Conservation (phyloP, 2,113 vertebrate genomes). For the Sphyrna mokarran region DNA sequence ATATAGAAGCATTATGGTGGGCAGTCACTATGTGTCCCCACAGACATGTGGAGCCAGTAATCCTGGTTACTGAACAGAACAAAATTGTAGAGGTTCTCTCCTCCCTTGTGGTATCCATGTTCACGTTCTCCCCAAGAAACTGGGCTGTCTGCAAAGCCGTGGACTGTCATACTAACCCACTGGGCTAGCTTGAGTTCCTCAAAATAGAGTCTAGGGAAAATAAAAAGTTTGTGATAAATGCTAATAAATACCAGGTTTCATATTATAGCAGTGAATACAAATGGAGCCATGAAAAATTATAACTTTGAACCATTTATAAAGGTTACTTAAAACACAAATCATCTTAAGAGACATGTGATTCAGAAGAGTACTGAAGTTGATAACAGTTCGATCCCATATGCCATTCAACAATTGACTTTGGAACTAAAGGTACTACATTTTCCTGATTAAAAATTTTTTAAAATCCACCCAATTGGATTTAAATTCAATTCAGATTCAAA, state of each 20-base stretch:
- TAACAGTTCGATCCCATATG: neutral
- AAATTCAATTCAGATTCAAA: neutral
- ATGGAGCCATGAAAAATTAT: neutral
- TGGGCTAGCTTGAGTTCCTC: constrained; percentile 55
- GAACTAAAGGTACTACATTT: neutral
- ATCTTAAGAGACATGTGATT: neutral
- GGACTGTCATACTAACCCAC: constrained; percentile 76
- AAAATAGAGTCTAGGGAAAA: constrained; percentile 66
- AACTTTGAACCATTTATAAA: neutral
- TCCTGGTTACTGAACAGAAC: constrained; percentile 73
- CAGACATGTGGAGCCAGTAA: constrained; percentile 80
- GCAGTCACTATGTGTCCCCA: constrained; percentile 69
- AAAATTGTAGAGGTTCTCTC: constrained; percentile 82
- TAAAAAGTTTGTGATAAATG: constrained; percentile 34
- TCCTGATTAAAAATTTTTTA: neutral
- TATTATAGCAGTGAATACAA: neutral
- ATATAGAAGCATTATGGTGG: constrained; percentile 56
- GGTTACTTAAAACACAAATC: neutral
- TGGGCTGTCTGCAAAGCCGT: constrained; percentile 82
- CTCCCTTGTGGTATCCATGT: constrained; percentile 73
- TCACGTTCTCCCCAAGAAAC: constrained; percentile 74
- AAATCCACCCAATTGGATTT: neutral
- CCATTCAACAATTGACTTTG: neutral
- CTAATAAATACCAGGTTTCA: neutral
- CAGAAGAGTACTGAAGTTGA: neutral